A percentile compares a stretch with the other conserved stretches of the same genome.
phyloP scores from a whole-genome alignment of 2,797 vertebrate genomes.

The Sebastiscus albofasciatus region DNA sequence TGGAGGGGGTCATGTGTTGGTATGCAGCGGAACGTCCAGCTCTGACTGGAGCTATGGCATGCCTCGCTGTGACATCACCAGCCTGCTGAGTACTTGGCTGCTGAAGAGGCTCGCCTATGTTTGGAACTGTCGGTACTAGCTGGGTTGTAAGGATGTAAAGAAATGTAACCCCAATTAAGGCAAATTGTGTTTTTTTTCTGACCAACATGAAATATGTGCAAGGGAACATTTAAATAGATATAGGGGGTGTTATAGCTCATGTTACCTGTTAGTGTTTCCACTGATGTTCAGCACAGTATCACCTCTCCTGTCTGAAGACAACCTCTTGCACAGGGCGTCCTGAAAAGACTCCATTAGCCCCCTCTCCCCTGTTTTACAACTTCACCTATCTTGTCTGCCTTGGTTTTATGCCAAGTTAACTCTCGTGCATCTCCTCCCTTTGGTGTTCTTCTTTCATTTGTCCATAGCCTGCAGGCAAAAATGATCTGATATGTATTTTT shows the following conservation, averaged over 20 bases:
- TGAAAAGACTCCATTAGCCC: not conserved
- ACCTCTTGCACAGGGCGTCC: not conserved
- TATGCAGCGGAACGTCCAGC: constrained; percentile 45
- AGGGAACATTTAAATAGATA: not conserved
- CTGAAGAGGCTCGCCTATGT: constrained; percentile 37
- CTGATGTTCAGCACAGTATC: not conserved
- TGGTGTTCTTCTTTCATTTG: not conserved
- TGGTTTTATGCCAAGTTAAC: not conserved
- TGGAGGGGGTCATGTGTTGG: constrained; percentile 54
- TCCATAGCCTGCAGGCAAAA: constrained; percentile 17
- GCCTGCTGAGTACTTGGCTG: constrained; percentile 36
- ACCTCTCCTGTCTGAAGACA: constrained; percentile 25
- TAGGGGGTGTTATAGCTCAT: not conserved
- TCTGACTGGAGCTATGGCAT: constrained; percentile 35
- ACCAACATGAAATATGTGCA: not conserved
- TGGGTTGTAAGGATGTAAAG: constrained; percentile 9
- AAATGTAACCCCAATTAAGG: not conserved
- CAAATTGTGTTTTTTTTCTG: not conserved
- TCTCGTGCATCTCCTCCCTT: not conserved
- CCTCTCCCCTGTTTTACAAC: not conserved
- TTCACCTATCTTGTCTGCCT: not conserved
- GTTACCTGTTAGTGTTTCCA: constrained; percentile 14
- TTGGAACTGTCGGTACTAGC: constrained; percentile 29
- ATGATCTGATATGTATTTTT: not conserved
- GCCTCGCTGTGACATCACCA: constrained; percentile 55